Evolutionary conservation across 2,113 vertebrate genomes (phyloP).

Genomic region (Saguinus imperator): DNA sequence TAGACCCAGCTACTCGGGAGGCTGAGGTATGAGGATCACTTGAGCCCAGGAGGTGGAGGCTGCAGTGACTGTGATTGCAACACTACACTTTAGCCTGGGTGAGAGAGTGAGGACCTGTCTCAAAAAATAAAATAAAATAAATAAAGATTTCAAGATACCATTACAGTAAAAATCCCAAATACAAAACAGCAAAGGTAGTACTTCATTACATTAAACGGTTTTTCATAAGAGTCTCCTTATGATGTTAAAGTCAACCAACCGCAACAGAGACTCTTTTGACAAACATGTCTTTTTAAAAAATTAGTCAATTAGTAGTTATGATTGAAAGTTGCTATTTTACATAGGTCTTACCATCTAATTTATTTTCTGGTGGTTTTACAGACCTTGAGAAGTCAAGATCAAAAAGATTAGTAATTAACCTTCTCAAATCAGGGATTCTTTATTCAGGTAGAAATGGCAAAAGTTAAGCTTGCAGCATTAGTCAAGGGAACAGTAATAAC

Average conservation of each 20-base stretch:
- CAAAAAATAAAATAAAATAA: not conserved
- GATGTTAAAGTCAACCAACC: not conserved
- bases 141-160: not conserved
- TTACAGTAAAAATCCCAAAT: not conserved
- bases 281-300: not conserved
- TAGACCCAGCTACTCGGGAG: too few relatives aligned
- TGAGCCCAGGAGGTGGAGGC: too few relatives aligned
- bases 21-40: too few relatives aligned
- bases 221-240: not conserved
- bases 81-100: too few relatives aligned
- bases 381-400: not conserved
- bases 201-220: not conserved
- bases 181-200: not conserved
- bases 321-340: not conserved
- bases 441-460: not conserved
- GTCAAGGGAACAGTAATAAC: not conserved
- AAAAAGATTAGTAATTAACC: not conserved
- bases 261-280: not conserved
- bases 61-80: too few relatives aligned
- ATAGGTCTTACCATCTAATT: not conserved
- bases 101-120: too few relatives aligned
- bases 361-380: not conserved
- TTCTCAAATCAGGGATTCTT: not conserved
- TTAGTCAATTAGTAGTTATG: not conserved
- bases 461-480: not conserved